Conservation (phyloP, 2,888 invertebrate genomes). For the Andrena flavipes region DNA sequence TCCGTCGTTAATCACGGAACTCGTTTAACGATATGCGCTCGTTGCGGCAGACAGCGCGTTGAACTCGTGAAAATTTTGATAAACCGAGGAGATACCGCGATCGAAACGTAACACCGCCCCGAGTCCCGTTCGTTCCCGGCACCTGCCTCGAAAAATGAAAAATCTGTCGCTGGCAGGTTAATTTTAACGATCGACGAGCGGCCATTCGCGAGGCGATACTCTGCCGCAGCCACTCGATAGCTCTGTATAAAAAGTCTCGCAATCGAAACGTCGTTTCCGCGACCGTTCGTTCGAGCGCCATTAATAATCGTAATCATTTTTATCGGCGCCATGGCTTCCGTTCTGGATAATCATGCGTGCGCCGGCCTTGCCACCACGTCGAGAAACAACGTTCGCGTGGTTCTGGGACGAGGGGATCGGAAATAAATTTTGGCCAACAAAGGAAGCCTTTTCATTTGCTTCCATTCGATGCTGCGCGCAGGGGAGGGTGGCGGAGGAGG, state of each 20-base stretch:
- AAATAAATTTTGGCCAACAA: conserved; percentile 49
- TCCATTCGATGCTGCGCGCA: conserved; percentile 22
- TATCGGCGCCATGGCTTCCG: conserved; percentile 43
- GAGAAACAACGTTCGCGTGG: conserved; percentile 11
- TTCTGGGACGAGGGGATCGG: conserved; percentile 10
- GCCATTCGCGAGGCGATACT: neutral
- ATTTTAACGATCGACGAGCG: neutral
- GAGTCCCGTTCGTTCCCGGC: neutral
- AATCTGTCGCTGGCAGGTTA: neutral
- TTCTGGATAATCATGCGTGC: conserved; percentile 10
- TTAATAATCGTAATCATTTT: conserved; percentile 34
- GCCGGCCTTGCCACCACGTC: neutral
- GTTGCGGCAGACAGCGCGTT: neutral
- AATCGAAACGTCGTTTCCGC: conserved; percentile 15
- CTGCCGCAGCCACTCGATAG: neutral
- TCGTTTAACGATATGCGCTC: neutral
- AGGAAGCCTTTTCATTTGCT: conserved; percentile 59
- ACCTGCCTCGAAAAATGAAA: neutral
- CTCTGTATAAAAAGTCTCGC: neutral
- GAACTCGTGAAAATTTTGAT: neutral
- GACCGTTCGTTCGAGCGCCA: neutral
- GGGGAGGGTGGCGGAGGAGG: neutral
- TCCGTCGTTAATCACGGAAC: neutral
- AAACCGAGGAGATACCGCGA: neutral
- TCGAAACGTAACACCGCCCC: neutral